Percentiles rank a stretch among this genome's conserved stretches.
Evolutionary conservation across 2,113 vertebrate genomes (phyloP).

Genomic region (Syrrhaptes paradoxus): DNA sequence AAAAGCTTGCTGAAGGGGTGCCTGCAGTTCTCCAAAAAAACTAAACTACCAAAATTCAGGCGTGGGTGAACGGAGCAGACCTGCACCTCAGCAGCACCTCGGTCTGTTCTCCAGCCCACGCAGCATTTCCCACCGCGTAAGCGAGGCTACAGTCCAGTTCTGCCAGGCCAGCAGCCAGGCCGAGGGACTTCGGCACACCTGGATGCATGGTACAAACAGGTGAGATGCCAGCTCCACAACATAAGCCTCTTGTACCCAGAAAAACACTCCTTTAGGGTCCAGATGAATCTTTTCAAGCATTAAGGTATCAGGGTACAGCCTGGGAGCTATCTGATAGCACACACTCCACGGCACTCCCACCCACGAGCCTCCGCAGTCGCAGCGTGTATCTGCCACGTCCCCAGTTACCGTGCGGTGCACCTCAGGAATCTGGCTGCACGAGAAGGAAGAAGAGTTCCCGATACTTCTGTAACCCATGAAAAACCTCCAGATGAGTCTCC

Average conservation of each 20-base stretch:
- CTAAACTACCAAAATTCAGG: background rate
- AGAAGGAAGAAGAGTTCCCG: background rate
- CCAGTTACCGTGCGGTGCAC: background rate
- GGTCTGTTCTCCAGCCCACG: background rate
- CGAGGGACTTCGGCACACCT: background rate
- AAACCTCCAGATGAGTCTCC: background rate
- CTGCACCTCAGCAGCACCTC: background rate
- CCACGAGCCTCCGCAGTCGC: background rate
- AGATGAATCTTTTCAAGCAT: background rate
- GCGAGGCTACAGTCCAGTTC: background rate
- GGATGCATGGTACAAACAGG: background rate
- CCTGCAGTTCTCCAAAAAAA: background rate
- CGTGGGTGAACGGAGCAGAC: background rate
- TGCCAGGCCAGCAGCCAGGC: background rate
- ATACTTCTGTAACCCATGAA: background rate
- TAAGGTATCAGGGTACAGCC: background rate
- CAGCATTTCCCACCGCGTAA: no score
- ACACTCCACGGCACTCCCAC: no score
- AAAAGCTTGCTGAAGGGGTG: background rate
- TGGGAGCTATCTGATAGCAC: background rate
- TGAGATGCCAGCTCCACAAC: background rate
- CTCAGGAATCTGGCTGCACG: background rate
- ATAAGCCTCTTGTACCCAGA: background rate
- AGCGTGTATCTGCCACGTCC: rapidly evolving
- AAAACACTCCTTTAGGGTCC: background rate